A percentile compares a stretch with the other conserved stretches of the same genome.
Conservation (phyloP, 2,113 vertebrate genomes). For the Myocastor coypus region DNA sequence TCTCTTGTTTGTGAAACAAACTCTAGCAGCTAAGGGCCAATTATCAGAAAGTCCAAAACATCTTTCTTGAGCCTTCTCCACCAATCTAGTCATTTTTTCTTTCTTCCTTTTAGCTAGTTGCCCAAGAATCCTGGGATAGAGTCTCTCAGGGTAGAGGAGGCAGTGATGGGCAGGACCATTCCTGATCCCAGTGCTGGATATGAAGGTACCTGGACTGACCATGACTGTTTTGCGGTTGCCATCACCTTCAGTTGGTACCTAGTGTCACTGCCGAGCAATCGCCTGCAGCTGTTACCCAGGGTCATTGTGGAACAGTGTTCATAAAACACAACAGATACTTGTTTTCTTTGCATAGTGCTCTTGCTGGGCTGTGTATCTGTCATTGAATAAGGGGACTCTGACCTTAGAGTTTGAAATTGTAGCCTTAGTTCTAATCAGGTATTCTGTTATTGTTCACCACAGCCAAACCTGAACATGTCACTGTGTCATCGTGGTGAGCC, state of each 20-base stretch:
- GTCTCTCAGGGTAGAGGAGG: neutral
- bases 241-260: neutral
- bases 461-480: constrained; percentile 2
- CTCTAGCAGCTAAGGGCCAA: neutral
- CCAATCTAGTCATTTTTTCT: neutral
- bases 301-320: neutral
- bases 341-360: neutral
- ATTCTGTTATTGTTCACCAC: neutral
- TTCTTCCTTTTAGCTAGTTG: constrained; percentile 25
- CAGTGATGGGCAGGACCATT: neutral
- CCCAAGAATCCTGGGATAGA: neutral
- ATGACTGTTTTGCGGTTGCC: neutral
- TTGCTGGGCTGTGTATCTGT: constrained; percentile 21
- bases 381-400: neutral
- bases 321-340: neutral
- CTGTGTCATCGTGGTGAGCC: neutral
- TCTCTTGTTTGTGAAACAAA: neutral
- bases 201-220: neutral
- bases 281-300: neutral
- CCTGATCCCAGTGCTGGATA: neutral
- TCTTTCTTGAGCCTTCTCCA: neutral
- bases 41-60: neutral
- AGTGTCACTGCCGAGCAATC: neutral
- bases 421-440: neutral
- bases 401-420: neutral